phyloP scores from a whole-genome alignment of 53 echinoderm and acorn worm genomes.

The Paracentrotus lividus region DNA sequence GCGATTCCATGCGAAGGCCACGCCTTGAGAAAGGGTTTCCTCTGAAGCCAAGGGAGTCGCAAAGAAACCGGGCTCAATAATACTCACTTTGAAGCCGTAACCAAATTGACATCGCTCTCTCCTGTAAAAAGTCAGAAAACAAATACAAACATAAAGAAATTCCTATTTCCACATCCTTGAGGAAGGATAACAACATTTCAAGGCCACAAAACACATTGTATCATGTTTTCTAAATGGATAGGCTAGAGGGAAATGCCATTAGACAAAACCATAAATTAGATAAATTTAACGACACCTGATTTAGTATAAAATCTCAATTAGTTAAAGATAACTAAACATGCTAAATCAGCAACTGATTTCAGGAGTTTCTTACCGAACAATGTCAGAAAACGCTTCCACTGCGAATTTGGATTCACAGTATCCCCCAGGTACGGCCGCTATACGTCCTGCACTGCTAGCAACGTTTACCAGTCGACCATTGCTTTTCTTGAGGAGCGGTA shows the following conservation, averaged over 20 bases:
- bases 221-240: too few relatives aligned
- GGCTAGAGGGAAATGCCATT: too few relatives aligned
- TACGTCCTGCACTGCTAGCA: constrained; percentile 70
- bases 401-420: constrained; percentile 80
- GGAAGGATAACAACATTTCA: too few relatives aligned
- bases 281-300: too few relatives aligned
- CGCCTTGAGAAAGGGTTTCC: background rate
- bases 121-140: background rate
- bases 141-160: too few relatives aligned
- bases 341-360: too few relatives aligned
- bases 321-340: too few relatives aligned
- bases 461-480: constrained; percentile 81
- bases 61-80: constrained; percentile 31
- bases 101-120: background rate
- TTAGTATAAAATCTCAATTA: too few relatives aligned
- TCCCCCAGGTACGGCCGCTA: constrained; percentile 56
- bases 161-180: too few relatives aligned
- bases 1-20: background rate
- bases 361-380: constrained; percentile 57
- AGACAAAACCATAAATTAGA: too few relatives aligned
- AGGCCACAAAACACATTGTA: too few relatives aligned
- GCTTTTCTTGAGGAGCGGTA: constrained; percentile 79
- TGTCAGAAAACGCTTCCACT: constrained; percentile 76
- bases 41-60: background rate
- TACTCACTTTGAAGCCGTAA: constrained; percentile 23